phyloP scores from a whole-genome alignment of 2,113 vertebrate species.

The Phalacrocorax aristotelis region DNA sequence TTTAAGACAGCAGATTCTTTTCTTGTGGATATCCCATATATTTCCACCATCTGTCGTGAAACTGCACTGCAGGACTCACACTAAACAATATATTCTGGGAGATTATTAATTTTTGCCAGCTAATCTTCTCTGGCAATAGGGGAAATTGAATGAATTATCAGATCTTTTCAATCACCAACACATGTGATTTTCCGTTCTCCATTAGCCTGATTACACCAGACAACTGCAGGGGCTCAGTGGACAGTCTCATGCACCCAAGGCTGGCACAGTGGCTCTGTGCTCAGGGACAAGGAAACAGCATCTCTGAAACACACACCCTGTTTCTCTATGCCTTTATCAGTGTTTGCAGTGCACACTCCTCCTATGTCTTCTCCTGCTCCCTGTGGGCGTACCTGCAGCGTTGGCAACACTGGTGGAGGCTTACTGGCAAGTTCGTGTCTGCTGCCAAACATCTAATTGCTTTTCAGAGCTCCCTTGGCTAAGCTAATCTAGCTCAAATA shows the following conservation, averaged over 20 bases:
- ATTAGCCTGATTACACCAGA: background rate
- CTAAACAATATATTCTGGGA: background rate
- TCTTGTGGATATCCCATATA: background rate
- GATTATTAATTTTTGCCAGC: background rate
- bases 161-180: background rate
- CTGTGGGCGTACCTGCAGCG: background rate
- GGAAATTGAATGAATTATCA: background rate
- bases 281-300: background rate
- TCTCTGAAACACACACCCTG: background rate
- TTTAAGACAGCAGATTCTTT: background rate
- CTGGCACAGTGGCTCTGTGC: background rate
- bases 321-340: background rate
- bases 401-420: background rate
- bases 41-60: background rate
- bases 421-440: background rate
- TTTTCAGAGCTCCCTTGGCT: background rate
- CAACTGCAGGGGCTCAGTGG: background rate
- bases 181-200: background rate
- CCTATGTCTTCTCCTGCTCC: fast-evolving
- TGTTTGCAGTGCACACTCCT: background rate
- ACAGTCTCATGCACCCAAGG: background rate
- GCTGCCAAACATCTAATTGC: background rate
- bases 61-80: background rate
- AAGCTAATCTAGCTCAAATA: background rate
- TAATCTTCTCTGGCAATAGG: background rate